Evolutionary conservation across 2,113 vertebrate genomes (phyloP).

Genomic region (Lipotes vexillifer): DNA sequence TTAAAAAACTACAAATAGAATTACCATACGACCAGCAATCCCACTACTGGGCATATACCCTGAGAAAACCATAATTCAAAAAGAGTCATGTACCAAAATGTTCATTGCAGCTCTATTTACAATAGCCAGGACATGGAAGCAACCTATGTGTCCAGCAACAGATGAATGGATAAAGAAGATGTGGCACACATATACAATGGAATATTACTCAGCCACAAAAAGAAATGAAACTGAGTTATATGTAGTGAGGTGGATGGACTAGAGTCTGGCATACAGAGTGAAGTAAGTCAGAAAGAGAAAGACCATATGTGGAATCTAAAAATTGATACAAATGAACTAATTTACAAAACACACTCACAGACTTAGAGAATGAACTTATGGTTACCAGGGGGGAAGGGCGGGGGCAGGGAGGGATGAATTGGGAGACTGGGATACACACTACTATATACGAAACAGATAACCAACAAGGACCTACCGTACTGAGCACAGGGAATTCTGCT

Average conservation of each 20-base stretch:
- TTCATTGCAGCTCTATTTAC: too few species aligned
- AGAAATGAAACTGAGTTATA: too few species aligned
- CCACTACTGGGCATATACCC: too few species aligned
- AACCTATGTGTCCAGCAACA: too few species aligned
- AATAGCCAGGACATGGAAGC: too few species aligned
- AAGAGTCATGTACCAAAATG: too few species aligned
- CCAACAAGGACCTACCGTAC: neutral
- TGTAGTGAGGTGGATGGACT: too few species aligned
- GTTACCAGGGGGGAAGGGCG: neutral
- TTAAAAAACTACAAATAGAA: too few species aligned
- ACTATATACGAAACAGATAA: neutral
- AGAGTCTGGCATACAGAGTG: accelerated
- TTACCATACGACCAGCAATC: too few species aligned
- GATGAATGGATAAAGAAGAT: neutral
- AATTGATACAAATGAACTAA: neutral
- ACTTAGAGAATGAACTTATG: neutral
- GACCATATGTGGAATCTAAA: neutral
- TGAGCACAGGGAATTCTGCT: neutral
- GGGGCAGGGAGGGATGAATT: neutral
- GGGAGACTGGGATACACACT: neutral
- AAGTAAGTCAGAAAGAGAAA: neutral
- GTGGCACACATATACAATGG: neutral
- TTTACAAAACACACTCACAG: neutral
- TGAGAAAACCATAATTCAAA: too few species aligned
- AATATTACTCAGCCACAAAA: neutral